phyloP scores from a whole-genome alignment of 2,113 vertebrate species.

The Beaufortia kweichowensis region DNA sequence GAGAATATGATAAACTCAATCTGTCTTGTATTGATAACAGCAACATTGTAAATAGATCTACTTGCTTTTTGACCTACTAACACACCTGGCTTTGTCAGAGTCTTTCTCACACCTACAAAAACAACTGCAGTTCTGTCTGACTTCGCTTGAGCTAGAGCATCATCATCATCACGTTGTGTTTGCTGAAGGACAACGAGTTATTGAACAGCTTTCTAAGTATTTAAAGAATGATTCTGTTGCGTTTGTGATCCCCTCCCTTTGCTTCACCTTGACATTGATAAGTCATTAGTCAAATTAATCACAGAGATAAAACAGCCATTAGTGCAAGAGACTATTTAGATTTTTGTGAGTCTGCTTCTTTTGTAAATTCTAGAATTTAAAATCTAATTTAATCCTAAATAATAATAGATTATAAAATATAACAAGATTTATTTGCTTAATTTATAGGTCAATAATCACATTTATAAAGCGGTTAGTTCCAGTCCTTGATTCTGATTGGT shows the following conservation, averaged over 20 bases:
- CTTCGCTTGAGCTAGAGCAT: not conserved
- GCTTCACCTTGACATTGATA: not conserved
- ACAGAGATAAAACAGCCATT: not conserved
- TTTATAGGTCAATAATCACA: too few species aligned
- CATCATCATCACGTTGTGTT: not conserved
- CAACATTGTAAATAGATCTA: not conserved
- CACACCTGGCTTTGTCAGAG: conserved; percentile 5
- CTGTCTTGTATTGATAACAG: not conserved
- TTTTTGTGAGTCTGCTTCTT: not conserved
- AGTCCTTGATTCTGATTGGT: too few species aligned
- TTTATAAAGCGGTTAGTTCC: too few species aligned
- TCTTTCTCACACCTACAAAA: not conserved
- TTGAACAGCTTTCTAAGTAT: not conserved
- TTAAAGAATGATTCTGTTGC: not conserved
- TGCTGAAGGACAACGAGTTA: conserved; percentile 10
- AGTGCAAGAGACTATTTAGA: not conserved
- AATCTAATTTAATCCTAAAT: too few species aligned
- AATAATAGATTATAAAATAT: too few species aligned
- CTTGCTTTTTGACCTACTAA: not conserved
- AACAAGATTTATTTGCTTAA: too few species aligned
- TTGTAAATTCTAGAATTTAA: not conserved
- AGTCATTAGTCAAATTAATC: conserved; percentile 4
- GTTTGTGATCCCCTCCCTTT: not conserved
- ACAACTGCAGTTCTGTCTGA: not conserved
- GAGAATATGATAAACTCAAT: not conserved